Evolutionary conservation across 2,113 vertebrate species (phyloP).

Genomic region (Sylvietta virens): DNA sequence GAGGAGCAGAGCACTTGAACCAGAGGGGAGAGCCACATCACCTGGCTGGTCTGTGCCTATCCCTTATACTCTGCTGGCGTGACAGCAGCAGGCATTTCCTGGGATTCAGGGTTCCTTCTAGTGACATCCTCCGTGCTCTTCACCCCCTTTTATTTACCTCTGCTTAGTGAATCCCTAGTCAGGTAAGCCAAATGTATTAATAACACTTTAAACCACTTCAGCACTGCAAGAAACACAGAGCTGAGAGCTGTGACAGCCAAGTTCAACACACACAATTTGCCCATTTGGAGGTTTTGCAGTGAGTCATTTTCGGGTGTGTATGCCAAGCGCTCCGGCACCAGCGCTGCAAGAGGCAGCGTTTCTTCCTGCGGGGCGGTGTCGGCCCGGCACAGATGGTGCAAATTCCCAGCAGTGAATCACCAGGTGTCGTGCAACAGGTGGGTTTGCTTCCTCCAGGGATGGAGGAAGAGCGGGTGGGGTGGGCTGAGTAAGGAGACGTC

Average conservation of each 20-base stretch:
- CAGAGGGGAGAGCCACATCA: not conserved
- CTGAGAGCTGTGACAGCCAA: not conserved
- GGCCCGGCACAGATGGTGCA: not conserved
- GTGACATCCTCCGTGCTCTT: not conserved
- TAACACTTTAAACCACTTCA: not conserved
- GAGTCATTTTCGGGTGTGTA: not conserved
- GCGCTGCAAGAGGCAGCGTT: not conserved
- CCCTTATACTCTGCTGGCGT: not conserved
- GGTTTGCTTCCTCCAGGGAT: not conserved
- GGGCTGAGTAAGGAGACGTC: not conserved
- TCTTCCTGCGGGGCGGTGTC: not conserved
- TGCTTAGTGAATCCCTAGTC: not conserved
- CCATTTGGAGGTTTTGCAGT: not conserved
- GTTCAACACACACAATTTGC: not conserved
- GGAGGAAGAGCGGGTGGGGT: not conserved
- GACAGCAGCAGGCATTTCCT: not conserved
- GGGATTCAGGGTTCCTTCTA: not conserved
- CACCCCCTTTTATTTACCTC: not conserved
- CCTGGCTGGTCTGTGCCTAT: not conserved
- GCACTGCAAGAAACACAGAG: not conserved
- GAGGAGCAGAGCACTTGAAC: not conserved
- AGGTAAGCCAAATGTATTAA: not conserved
- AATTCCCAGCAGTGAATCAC: not conserved
- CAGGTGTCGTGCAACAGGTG: fast-evolving
- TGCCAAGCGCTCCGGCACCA: fast-evolving